A percentile compares a stretch with the other conserved stretches of the same genome.
Conservation (phyloP, 2,888 invertebrate genomes). For the Catotricha subobsoleta region DNA sequence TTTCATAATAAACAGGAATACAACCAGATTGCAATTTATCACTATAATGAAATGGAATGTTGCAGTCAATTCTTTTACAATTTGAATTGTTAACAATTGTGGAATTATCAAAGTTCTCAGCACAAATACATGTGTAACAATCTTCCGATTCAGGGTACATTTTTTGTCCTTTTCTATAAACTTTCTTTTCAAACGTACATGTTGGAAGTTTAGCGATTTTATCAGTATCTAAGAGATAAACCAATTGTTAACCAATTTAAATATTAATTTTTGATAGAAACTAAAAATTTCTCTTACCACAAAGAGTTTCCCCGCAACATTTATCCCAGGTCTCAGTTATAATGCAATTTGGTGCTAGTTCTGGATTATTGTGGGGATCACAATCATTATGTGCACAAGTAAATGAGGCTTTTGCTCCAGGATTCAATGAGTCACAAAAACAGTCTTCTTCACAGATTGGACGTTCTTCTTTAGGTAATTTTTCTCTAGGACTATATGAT, state of each 20-base stretch:
- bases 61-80: constrained; percentile 13
- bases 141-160: constrained; percentile 10
- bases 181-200: constrained; percentile 12
- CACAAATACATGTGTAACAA: constrained; percentile 10
- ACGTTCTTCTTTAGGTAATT: neutral
- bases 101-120: constrained; percentile 8
- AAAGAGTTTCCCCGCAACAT: constrained; percentile 9
- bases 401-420: no score
- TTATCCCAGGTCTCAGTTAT: constrained; percentile 7
- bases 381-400: no score
- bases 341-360: no score
- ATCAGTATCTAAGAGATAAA: neutral
- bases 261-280: neutral
- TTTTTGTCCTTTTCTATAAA: constrained; percentile 13
- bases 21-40: constrained; percentile 12
- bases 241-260: neutral
- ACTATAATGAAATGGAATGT: constrained; percentile 12
- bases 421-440: no score
- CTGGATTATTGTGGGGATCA: no score
- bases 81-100: constrained; percentile 11
- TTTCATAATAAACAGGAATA: constrained; percentile 13
- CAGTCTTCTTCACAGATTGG: constrained; percentile 1
- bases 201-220: constrained; percentile 6
- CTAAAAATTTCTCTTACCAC: constrained; percentile 8
- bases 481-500: constrained; percentile 2